Evolutionary conservation across 2,888 invertebrate genomes (phyloP).

Genomic region (Drosophila lutescens): DNA sequence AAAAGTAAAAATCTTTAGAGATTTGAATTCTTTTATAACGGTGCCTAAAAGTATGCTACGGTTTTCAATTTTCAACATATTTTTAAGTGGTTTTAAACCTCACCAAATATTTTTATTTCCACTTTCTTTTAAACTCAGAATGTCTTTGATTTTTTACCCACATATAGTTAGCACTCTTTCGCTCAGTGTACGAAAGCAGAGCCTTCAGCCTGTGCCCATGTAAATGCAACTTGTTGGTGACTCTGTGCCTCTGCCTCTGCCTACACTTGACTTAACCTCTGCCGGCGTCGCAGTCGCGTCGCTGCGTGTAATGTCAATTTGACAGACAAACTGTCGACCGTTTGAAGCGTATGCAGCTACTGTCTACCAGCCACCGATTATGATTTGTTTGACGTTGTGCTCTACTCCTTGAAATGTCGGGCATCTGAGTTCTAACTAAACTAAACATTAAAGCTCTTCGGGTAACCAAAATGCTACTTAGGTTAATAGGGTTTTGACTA

Average conservation of each 20-base stretch:
- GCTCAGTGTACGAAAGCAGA: conserved; percentile 1
- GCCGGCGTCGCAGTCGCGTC: conserved; percentile 33
- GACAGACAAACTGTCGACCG: conserved; percentile 79
- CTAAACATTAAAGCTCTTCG: neutral
- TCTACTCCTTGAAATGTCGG: conserved; percentile 28
- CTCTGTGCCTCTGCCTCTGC: conserved; percentile 29
- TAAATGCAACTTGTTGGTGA: conserved; percentile 7
- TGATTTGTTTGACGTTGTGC: conserved; percentile 63
- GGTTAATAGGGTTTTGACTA: too few relatives aligned
- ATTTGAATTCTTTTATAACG: neutral
- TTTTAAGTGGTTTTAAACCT: too few relatives aligned
- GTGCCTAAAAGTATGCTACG: neutral
- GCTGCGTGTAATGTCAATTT: conserved; percentile 76
- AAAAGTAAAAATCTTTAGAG: neutral
- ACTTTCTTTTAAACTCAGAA: too few relatives aligned
- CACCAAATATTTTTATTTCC: too few relatives aligned
- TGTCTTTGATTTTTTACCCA: neutral
- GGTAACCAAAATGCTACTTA: too few relatives aligned
- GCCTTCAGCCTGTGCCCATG: neutral
- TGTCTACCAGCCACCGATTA: conserved; percentile 73
- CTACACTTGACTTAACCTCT: conserved; percentile 39
- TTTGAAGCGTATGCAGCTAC: conserved; percentile 77
- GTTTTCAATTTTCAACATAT: too few relatives aligned
- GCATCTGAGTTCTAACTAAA: conserved; percentile 31
- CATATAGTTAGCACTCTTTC: neutral